phyloP scores from a whole-genome alignment of 2,113 vertebrate genomes.

The Podocnemis expansa region DNA sequence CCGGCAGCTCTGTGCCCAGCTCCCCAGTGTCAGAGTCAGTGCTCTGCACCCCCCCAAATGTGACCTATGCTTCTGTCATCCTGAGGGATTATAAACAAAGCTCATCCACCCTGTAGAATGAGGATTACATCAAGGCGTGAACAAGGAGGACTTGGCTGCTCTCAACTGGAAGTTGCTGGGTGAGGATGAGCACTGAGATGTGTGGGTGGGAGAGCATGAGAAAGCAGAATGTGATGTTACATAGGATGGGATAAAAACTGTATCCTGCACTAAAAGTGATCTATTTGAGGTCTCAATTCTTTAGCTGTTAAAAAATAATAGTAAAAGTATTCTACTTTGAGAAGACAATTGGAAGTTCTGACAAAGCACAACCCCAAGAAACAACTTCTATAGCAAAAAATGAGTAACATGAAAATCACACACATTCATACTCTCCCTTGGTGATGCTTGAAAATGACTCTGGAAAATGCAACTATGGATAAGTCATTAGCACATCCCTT shows the following conservation, averaged over 20 bases:
- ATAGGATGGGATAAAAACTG: conserved; percentile 10
- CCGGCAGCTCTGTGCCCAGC: conserved; percentile 85
- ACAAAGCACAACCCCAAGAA: conserved; percentile 78
- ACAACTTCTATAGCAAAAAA: conserved; percentile 58
- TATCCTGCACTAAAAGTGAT: conserved; percentile 35
- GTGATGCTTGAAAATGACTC: conserved; percentile 54
- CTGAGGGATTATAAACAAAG: conserved; percentile 93
- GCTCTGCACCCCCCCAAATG: conserved; percentile 83
- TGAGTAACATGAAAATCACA: not conserved
- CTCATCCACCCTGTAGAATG: conserved; percentile 93
- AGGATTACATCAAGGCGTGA: not conserved
- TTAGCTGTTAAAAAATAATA: conserved; percentile 39
- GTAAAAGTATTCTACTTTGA: conserved; percentile 38
- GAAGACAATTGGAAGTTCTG: conserved; percentile 56
- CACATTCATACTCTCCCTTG: conserved; percentile 27
- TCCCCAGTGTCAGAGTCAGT: conserved; percentile 86
- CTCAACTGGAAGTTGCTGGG: not conserved
- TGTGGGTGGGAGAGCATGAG: not conserved
- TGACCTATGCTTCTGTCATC: conserved; percentile 88
- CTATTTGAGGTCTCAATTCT: conserved; percentile 67
- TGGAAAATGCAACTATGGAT: conserved; percentile 17
- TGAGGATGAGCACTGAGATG: not conserved
- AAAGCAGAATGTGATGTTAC: not conserved
- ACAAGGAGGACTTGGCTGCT: not conserved
- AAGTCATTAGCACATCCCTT: not conserved